Base-by-base conservation (phyloP, 2,888 invertebrate species). In the Lasioglossum villosulum region DNA sequence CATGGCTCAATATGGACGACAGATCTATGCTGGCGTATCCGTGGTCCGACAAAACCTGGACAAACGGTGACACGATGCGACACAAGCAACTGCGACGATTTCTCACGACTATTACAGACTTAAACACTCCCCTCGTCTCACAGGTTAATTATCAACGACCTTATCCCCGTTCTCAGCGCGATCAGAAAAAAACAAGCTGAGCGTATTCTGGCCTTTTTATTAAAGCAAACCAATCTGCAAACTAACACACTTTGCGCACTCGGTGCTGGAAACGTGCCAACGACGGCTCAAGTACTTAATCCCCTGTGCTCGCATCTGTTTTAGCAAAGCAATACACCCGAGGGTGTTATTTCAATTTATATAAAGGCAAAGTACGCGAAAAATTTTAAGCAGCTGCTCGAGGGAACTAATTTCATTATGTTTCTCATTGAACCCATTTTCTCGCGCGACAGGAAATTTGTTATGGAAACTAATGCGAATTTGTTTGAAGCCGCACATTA, bases 31-130 rank as follows among this genome's bases (percentile, higher is more conserved):
- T 23, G 42, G 52, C 63, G 42, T 63, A 27, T 37, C 27, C 37
- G 39, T 27, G 37, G 52, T 42, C 30, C 75, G 63, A 52, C 48
- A 37, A 63, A 76, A 86, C 66, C 14, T 72, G 70, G 23, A 8
- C 23, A 23, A 52, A 52, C 52, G 52, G 48, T n/a, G 34, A 34
- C 34, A 19, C 34, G 66, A 19, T 19, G 34, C 16, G 27, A 52
- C 52, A 10, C 52, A 52, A 52, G 23, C 52, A 3, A 52, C 23
- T 10, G 23, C 52, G 52, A 3, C 23, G 2, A 52, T 52, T 52
- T 52, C 52, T 23, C 23, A n/a, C 10, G 10, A 37, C 42, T 59
- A 75, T 86, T 84, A 77, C 52, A 52, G 68, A 84, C 85, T 75
- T 77, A 66, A 71, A 52, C 23, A 52, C 23, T 8, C 6, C 8